Evolutionary conservation across 2,888 invertebrate species (phyloP).

Genomic region (Dicranocentrus wangi): DNA sequence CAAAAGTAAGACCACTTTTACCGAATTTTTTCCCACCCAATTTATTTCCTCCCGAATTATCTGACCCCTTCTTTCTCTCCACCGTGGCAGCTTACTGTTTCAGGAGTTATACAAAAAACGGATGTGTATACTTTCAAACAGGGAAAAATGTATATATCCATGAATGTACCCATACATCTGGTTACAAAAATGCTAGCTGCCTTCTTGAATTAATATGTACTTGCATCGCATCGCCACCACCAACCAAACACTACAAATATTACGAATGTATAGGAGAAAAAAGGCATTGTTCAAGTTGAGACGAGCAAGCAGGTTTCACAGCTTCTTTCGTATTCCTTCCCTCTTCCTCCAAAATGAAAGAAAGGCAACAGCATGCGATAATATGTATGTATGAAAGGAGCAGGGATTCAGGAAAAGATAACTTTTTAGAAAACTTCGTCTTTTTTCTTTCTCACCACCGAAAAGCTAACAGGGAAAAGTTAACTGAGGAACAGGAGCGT

Average conservation of each 20-base stretch:
- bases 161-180: conserved; percentile 56
- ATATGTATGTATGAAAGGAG: conserved; percentile 47
- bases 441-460: conserved; percentile 51
- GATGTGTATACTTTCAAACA: neutral
- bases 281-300: conserved; percentile 49
- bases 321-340: conserved; percentile 63
- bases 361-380: conserved; percentile 63
- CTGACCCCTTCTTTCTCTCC: conserved; percentile 70
- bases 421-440: conserved; percentile 59
- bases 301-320: conserved; percentile 54
- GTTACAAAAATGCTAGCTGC: conserved; percentile 40
- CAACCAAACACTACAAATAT: conserved; percentile 47
- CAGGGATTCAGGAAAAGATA: conserved; percentile 55
- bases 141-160: conserved; percentile 26
- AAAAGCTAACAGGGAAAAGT: conserved; percentile 48
- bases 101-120: neutral
- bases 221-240: conserved; percentile 38
- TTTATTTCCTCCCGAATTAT: conserved; percentile 70
- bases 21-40: conserved; percentile 71
- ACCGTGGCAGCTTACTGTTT: conserved; percentile 6
- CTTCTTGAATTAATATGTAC: conserved; percentile 61
- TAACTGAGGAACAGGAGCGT: conserved; percentile 17
- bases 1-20: conserved; percentile 49
- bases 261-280: conserved; percentile 33
- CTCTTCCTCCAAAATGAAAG: conserved; percentile 54